Percentiles rank a stretch among this genome's conserved stretches.
Conservation (phyloP, 2,888 invertebrate genomes). For the Caenorhabditis angaria region DNA sequence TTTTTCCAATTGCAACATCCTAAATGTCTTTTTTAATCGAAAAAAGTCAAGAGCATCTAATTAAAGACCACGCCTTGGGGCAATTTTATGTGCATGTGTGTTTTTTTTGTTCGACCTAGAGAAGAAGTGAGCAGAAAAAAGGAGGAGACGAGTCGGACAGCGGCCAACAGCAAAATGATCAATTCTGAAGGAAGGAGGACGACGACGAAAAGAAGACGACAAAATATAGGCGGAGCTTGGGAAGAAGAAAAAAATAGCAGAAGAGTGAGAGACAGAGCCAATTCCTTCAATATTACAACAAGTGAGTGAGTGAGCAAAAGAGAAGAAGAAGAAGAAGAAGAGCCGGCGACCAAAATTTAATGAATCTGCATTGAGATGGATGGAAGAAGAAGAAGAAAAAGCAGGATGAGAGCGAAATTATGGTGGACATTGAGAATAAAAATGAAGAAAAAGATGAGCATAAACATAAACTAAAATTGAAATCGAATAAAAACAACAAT, state of each 20-base stretch:
- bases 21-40: too few species aligned
- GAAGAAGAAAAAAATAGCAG: slow-evolving; percentile 6
- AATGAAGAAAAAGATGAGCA: background rate
- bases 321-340: slow-evolving; percentile 13
- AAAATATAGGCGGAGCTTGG: background rate
- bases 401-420: background rate
- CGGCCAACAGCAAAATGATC: slow-evolving; percentile 6
- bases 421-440: background rate
- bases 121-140: slow-evolving; percentile 9
- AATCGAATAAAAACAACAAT: too few species aligned
- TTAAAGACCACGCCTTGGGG: too few species aligned
- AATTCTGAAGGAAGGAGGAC: background rate
- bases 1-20: too few species aligned
- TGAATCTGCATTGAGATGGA: slow-evolving; percentile 8
- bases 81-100: too few species aligned
- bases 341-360: slow-evolving; percentile 2
- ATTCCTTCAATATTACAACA: slow-evolving; percentile 19
- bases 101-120: too few species aligned
- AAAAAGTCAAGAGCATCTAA: too few species aligned
- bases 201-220: slow-evolving; percentile 3
- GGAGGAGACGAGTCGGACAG: slow-evolving; percentile 7
- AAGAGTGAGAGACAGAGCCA: slow-evolving; percentile 9
- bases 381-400: background rate
- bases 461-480: slow-evolving; percentile 13
- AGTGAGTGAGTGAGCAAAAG: background rate